A percentile compares a stretch with the other conserved stretches of the same genome.
These are phyloP conservation scores for Campaea margaritaria DNA, from an alignment of 2,888 invertebrate species.

Conservation along the genomic window DNA sequence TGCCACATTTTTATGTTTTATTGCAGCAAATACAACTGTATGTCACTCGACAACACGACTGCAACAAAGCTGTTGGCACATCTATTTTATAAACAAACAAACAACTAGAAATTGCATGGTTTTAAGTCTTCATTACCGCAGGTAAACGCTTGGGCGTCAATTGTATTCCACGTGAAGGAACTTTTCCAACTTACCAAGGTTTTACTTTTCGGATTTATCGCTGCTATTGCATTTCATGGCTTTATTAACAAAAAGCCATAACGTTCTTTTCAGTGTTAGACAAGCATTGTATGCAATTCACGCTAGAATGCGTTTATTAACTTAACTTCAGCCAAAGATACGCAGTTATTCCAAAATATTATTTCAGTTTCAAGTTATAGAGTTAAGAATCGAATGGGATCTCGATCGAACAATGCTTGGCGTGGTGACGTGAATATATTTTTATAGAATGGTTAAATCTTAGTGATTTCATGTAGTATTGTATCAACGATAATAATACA, in stretches of 20 bases:
- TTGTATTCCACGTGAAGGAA: conserved; percentile 39
- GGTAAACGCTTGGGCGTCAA: conserved; percentile 47
- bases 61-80: conserved; percentile 37
- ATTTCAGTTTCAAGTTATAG: not conserved
- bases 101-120: conserved; percentile 59
- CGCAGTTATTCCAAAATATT: not conserved
- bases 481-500: not conserved
- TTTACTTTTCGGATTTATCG: conserved; percentile 3
- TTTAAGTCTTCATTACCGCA: conserved; percentile 57
- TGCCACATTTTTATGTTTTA: conserved; percentile 45
- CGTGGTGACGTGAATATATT: conserved; percentile 9
- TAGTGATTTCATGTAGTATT: conserved; percentile 1
- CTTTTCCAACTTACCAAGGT: not conserved
- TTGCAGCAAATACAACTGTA: conserved; percentile 32
- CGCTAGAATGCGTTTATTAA: not conserved
- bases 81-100: conserved; percentile 61
- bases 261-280: not conserved
- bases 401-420: not conserved
- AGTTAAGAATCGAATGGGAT: not conserved
- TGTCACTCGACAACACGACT: conserved; percentile 49
- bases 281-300: conserved; percentile 1
- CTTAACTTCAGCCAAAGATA: not conserved
- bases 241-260: not conserved
- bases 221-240: conserved; percentile 2
- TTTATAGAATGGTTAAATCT: conserved; percentile 10